Evolutionary conservation across 2,888 invertebrate genomes (phyloP), one percentile per base, ranked within the genome.

Genomic region (Anodontia alba): DNA sequence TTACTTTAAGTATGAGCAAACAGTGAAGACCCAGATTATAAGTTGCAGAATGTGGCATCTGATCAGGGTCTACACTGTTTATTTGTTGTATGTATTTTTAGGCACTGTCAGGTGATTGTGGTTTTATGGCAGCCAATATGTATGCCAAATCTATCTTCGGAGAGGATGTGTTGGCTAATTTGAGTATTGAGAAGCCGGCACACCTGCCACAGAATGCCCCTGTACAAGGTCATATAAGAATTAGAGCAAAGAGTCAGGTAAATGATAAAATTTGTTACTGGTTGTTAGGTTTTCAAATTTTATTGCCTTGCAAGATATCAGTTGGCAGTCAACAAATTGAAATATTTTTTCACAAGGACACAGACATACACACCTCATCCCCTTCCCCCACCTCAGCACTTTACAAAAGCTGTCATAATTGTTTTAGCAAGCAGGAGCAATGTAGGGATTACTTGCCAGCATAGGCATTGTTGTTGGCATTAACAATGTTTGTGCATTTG

Each of bases 71-170:
- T n/a, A 38, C 38, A 38, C 5, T 38, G 38, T 38, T 38, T 12
- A 38, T 38, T 38, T 38, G 38, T 38, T n/a, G n/a, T 42, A 42
- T 42, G 3, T 46, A 20, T 46, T 80, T 86, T 0, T 94, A 97
- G 96, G 98, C 98, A 0, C 95, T 99, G 76, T 97, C 97, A 0
- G 99, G 99, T 0, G 98, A 99, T 90, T 99, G 99, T 95, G 99
- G 99, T 8, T 99, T 99, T 95, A 98, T 99, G 98, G 99, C 99
- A 8, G 99, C 99, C 66, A 99, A 99, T 94, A 96, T 99, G 96
- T 99, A 99, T 95, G 99, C 99, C 66, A 97, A 98, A 91, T 98
- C 98, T 8, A 98, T 99, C 93, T 95, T 95, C 90, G 99, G 99
- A 17, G 99, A 99, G 95, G 99, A 99, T 95, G 99, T 99, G 2